Conservation (phyloP, 2,888 invertebrate species). For the Chymomyza procnemis region DNA sequence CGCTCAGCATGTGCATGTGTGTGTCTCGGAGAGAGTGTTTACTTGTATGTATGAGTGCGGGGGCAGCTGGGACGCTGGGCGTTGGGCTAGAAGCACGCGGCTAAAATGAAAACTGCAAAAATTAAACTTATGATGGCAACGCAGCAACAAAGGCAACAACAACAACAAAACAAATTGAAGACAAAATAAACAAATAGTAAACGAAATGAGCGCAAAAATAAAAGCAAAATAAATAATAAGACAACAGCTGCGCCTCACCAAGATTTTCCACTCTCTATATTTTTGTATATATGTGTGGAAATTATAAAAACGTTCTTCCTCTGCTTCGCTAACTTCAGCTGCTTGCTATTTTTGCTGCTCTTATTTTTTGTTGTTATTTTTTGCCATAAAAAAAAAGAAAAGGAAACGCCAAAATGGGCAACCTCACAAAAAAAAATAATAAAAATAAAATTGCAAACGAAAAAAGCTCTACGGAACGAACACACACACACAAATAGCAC, state of each 20-base stretch:
- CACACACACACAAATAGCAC: conserved; percentile 14
- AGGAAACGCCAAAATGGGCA: conserved; percentile 47
- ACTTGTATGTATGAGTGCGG: not conserved
- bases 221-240: conserved; percentile 62
- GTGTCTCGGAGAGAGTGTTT: not conserved
- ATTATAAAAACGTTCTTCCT: conserved; percentile 54
- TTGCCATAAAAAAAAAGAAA: conserved; percentile 24
- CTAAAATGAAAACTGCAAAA: conserved; percentile 58
- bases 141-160: conserved; percentile 12
- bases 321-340: not conserved
- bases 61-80: not conserved
- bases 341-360: conserved; percentile 7
- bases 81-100: conserved; percentile 41
- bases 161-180: conserved; percentile 29
- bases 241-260: conserved; percentile 60
- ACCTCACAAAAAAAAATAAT: conserved; percentile 54
- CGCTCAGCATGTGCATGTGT: conserved; percentile 28
- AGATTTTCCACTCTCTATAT: conserved; percentile 27
- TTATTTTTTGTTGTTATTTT: conserved; percentile 21
- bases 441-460: conserved; percentile 55
- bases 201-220: conserved; percentile 24
- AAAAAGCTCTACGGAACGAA: conserved; percentile 30
- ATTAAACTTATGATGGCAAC: conserved; percentile 56
- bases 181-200: conserved; percentile 35
- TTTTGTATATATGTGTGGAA: conserved; percentile 30